phyloP scores from a whole-genome alignment of 2,797 vertebrate species.

The Ataeniobius toweri region DNA sequence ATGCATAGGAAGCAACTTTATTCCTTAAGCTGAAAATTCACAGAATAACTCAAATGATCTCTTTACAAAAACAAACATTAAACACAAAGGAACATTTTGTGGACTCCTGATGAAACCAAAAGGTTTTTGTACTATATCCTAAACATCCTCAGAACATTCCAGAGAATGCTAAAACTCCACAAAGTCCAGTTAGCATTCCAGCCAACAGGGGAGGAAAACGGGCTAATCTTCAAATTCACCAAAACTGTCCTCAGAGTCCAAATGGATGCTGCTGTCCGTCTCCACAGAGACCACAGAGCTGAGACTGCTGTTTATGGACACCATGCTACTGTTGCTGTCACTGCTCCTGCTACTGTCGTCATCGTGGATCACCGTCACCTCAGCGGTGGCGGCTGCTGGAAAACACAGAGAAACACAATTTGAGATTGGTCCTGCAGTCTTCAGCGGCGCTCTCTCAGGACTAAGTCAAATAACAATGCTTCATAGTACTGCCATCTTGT shows the following conservation, averaged over 20 bases:
- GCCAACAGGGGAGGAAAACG: background rate
- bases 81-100: slow-evolving; percentile 4
- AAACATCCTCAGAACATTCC: slow-evolving; percentile 7
- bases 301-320: slow-evolving; percentile 58
- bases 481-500: slow-evolving; percentile 52
- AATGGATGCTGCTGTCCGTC: slow-evolving; percentile 56
- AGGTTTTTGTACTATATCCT: background rate
- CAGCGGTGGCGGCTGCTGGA: slow-evolving; percentile 33
- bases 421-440: background rate
- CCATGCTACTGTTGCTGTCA: slow-evolving; percentile 41
- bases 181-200: slow-evolving; percentile 19
- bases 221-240: slow-evolving; percentile 47
- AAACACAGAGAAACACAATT: slow-evolving; percentile 9
- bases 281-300: slow-evolving; percentile 62
- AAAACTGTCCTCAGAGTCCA: slow-evolving; percentile 52
- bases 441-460: background rate
- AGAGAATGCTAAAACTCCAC: background rate
- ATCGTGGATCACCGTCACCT: slow-evolving; percentile 68
- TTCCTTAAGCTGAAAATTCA: slow-evolving; percentile 53
- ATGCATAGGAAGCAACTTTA: slow-evolving; percentile 58
- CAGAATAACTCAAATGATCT: slow-evolving; percentile 28
- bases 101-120: slow-evolving; percentile 14
- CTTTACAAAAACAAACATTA: slow-evolving; percentile 33
- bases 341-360: slow-evolving; percentile 57
- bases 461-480: background rate